Evolutionary conservation across 2,797 vertebrate genomes (phyloP).

Genomic region (Dermochelys coriacea): DNA sequence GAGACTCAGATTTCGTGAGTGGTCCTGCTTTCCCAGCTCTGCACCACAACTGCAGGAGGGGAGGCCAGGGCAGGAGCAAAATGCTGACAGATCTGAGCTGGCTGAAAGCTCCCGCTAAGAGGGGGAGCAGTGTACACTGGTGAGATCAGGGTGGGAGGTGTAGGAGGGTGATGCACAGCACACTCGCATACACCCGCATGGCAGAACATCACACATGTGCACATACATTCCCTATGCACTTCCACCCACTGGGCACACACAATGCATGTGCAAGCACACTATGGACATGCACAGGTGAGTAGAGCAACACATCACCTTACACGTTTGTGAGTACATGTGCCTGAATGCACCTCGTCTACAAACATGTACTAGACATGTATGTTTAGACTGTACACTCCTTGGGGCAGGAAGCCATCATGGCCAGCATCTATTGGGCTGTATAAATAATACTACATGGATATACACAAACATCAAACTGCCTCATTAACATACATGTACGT

Average conservation of each 20-base stretch:
- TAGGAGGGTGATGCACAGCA: background rate
- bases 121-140: background rate
- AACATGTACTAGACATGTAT: background rate
- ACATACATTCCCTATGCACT: background rate
- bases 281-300: accelerated
- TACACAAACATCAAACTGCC: background rate
- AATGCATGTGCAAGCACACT: background rate
- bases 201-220: background rate
- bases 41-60: background rate
- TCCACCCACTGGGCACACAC: background rate
- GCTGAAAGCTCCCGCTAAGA: too few species aligned
- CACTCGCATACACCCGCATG: background rate
- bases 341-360: background rate
- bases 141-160: background rate
- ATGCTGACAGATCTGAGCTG: background rate
- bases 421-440: background rate
- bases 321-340: background rate
- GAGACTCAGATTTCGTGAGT: background rate
- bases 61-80: background rate
- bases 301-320: background rate
- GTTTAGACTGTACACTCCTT: background rate
- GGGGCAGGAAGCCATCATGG: background rate
- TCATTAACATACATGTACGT: background rate
- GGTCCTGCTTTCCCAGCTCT: background rate
- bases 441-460: background rate